Percentiles rank a stretch among this genome's conserved stretches.
These are phyloP conservation scores for Magallana ariakensis DNA, from an alignment of 1,140 invertebrate genomes.

Conservation along the genomic window DNA sequence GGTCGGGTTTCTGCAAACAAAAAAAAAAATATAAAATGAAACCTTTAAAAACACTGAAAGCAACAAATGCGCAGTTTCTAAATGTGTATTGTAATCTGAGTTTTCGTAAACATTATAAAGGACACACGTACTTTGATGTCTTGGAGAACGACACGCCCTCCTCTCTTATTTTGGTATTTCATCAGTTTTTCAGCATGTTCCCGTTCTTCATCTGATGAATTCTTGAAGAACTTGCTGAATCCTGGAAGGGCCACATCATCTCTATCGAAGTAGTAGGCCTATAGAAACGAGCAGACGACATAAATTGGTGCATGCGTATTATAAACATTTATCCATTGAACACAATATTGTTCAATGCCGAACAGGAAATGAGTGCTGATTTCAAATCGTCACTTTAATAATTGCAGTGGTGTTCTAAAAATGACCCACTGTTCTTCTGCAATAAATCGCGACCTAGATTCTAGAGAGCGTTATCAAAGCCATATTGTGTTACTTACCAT, in stretches of 20 bases:
- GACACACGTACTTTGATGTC: slow-evolving; percentile 64
- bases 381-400: too few relatives aligned
- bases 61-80: too few relatives aligned
- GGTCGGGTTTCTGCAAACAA: slow-evolving; percentile 81
- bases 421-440: too few relatives aligned
- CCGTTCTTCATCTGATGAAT: slow-evolving; percentile 87
- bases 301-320: too few relatives aligned
- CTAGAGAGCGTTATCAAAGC: too few relatives aligned
- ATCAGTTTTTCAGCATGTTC: slow-evolving; percentile 87
- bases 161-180: slow-evolving; percentile 89
- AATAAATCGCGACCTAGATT: too few relatives aligned
- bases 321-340: too few relatives aligned
- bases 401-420: too few relatives aligned
- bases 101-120: too few relatives aligned
- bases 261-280: slow-evolving; percentile 89
- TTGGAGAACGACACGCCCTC: slow-evolving; percentile 84
- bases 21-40: background rate
- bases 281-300: slow-evolving; percentile 28
- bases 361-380: too few relatives aligned
- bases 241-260: slow-evolving; percentile 88
- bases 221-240: slow-evolving; percentile 85
- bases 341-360: too few relatives aligned
- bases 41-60: background rate
- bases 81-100: too few relatives aligned
- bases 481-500: slow-evolving; percentile 84